Evolutionary conservation across 2,113 vertebrate species (phyloP).

Genomic region (Rhabdomys dilectus): DNA sequence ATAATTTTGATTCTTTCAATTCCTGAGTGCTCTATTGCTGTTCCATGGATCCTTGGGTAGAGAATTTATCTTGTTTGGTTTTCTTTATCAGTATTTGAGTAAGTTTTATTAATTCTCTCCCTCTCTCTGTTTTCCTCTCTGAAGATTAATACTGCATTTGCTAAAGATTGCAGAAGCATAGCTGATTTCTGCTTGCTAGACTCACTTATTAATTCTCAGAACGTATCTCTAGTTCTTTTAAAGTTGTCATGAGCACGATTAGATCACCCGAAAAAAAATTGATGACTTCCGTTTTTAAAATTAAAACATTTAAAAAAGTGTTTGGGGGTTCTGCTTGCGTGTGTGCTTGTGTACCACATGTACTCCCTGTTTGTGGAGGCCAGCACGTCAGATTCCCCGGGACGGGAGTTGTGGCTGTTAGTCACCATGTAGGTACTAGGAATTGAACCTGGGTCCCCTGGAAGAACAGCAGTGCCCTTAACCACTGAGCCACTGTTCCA

Average conservation of each 20-base stretch:
- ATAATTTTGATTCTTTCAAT: neutral
- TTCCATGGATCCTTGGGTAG: neutral
- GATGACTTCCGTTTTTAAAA: neutral
- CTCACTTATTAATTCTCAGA: neutral
- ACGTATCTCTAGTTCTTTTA: neutral
- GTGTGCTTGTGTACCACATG: neutral
- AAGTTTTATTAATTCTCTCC: neutral
- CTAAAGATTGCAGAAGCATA: neutral
- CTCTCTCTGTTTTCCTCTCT: neutral
- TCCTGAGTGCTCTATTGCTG: too few relatives aligned
- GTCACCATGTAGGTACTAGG: neutral
- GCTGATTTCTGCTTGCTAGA: neutral
- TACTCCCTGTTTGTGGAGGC: neutral
- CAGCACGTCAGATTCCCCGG: neutral
- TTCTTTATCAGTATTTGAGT: neutral
- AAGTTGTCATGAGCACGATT: neutral
- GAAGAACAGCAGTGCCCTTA: neutral
- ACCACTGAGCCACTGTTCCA: neutral
- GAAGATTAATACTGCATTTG: neutral
- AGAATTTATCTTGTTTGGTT: neutral
- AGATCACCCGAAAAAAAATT: neutral
- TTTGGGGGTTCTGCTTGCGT: neutral
- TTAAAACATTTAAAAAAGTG: neutral
- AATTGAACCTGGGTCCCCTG: neutral
- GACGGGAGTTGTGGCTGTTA: neutral